Percentiles rank a stretch among this genome's conserved stretches.
These are phyloP conservation scores for Misgurnus mizolepis DNA, from an alignment of 2,113 vertebrate species.

Conservation along the genomic window DNA sequence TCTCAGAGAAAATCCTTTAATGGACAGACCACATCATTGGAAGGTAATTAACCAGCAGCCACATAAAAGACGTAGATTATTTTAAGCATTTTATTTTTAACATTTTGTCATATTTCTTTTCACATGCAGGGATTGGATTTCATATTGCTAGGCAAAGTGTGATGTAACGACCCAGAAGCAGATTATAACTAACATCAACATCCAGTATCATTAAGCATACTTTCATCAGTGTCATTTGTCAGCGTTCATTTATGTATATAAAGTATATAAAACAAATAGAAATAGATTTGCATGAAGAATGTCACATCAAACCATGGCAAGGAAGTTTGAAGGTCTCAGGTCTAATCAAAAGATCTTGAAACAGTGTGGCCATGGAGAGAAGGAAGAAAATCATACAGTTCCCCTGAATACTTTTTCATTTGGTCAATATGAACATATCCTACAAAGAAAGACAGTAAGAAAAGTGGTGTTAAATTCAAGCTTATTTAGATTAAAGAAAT, in stretches of 20 bases:
- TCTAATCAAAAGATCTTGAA: conserved; percentile 48
- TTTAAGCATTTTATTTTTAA: neutral
- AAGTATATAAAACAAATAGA: neutral
- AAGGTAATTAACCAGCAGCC: conserved; percentile 44
- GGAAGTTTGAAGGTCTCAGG: neutral
- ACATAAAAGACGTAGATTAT: neutral
- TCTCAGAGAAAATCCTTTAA: conserved; percentile 52
- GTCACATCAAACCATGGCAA: neutral
- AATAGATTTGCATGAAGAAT: neutral
- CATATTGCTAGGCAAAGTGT: conserved; percentile 46
- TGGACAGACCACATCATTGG: conserved; percentile 46
- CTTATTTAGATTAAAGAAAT: too few relatives aligned
- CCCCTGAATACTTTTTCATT: conserved; percentile 66
- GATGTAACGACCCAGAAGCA: neutral
- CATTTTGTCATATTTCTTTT: conserved; percentile 17
- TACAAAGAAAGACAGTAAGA: conserved; percentile 37
- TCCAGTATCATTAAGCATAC: neutral
- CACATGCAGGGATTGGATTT: conserved; percentile 53
- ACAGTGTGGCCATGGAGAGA: conserved; percentile 51
- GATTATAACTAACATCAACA: neutral
- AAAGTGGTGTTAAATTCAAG: neutral
- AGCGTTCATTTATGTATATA: neutral
- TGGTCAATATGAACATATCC: conserved; percentile 63
- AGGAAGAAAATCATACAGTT: conserved; percentile 62
- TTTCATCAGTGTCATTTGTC: too few relatives aligned